Percentiles rank a stretch among this genome's conserved stretches.
These are phyloP conservation scores for Theristus sp. DNA, from an alignment of 2,888 invertebrate genomes.

Conservation along the genomic window DNA sequence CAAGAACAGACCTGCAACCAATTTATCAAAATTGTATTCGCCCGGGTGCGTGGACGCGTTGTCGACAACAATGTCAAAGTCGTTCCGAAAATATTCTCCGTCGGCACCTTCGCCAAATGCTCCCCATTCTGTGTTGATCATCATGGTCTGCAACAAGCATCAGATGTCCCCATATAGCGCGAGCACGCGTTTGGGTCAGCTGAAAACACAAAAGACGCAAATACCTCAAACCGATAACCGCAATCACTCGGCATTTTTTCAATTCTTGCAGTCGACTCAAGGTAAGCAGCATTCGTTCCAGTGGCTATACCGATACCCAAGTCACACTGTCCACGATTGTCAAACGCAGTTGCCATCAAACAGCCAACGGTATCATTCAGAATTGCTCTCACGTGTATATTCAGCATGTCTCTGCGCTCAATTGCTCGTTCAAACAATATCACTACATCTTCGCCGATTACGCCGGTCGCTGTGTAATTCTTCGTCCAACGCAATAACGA, in stretches of 20 bases:
- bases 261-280: too few species aligned
- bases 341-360: constrained; percentile 33
- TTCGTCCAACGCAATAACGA: constrained; percentile 68
- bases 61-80: too few species aligned
- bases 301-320: constrained; percentile 36
- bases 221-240: background rate
- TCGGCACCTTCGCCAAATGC: too few species aligned
- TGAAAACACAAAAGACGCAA: background rate
- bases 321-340: constrained; percentile 28
- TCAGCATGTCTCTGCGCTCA: constrained; percentile 58
- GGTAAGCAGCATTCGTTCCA: background rate
- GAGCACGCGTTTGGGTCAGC: too few species aligned
- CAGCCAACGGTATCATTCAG: constrained; percentile 36
- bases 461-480: constrained; percentile 77
- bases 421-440: constrained; percentile 67
- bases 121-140: background rate
- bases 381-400: constrained; percentile 51
- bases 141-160: too few species aligned
- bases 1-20: too few species aligned
- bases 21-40: too few species aligned
- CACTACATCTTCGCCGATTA: constrained; percentile 72
- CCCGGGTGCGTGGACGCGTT: too few species aligned
- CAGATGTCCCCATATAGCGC: too few species aligned
- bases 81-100: too few species aligned
- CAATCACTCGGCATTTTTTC: too few species aligned